phyloP scores from a whole-genome alignment of 2,113 vertebrate species.

The Psilopsiagon aymara region DNA sequence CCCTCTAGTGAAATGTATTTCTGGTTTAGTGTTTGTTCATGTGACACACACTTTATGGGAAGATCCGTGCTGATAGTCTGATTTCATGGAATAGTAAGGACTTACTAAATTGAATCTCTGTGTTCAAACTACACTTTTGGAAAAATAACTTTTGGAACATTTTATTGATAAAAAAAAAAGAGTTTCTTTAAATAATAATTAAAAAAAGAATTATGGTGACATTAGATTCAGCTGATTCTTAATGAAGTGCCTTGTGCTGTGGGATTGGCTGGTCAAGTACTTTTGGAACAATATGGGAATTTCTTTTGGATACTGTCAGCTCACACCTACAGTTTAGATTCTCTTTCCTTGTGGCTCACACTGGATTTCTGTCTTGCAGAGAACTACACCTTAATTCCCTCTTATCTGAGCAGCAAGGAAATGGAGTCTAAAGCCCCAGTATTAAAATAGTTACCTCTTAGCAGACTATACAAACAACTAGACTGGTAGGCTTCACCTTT shows the following conservation, averaged over 20 bases:
- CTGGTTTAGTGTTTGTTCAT: neutral
- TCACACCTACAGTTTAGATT: neutral
- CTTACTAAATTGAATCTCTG: neutral
- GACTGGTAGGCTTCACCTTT: neutral
- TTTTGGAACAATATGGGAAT: neutral
- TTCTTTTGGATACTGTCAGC: neutral
- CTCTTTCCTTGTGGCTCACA: neutral
- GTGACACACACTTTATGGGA: neutral
- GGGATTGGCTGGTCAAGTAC: neutral
- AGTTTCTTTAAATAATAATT: neutral
- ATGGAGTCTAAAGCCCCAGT: neutral
- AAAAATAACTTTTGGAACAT: neutral
- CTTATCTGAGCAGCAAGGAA: neutral
- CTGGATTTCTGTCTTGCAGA: neutral
- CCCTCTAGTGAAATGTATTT: neutral
- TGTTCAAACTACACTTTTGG: neutral
- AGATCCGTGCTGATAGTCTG: neutral
- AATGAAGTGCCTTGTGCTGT: neutral
- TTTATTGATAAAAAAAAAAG: neutral
- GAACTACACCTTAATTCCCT: neutral
- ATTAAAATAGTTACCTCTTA: neutral
- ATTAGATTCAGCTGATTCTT: neutral
- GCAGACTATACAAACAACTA: neutral
- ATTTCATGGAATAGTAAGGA: neutral
- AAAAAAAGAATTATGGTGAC: neutral